These are phyloP conservation scores for Lathamus discolor DNA, from an alignment of 2,113 vertebrate genomes.

Conservation along the genomic window DNA sequence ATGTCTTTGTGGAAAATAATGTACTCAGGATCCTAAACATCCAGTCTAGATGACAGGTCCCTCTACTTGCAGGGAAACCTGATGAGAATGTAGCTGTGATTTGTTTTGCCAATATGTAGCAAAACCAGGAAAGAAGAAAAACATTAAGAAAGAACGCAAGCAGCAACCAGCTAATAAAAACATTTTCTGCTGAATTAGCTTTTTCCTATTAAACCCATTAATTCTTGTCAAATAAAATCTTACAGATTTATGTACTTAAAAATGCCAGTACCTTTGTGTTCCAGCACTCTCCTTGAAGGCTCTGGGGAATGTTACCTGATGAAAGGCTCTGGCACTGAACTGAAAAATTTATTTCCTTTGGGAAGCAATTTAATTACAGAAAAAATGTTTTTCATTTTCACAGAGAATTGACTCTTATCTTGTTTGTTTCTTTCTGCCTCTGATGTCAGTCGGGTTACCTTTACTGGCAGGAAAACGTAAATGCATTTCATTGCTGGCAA, in stretches of 20 bases:
- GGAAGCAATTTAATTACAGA: constrained; percentile 41
- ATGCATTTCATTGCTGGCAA: constrained; percentile 24
- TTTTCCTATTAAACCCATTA: not conserved
- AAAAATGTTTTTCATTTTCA: constrained; percentile 24
- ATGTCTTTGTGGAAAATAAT: not conserved
- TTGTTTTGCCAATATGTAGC: not conserved
- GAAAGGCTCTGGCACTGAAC: not conserved
- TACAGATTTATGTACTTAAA: not conserved
- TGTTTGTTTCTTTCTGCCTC: constrained; percentile 7
- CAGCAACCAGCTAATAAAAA: not conserved
- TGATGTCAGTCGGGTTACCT: not conserved
- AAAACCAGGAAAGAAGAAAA: not conserved
- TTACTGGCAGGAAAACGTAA: constrained; percentile 27
- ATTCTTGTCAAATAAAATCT: not conserved
- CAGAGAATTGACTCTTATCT: not conserved
- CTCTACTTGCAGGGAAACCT: not conserved
- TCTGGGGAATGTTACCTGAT: not conserved
- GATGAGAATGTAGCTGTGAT: not conserved
- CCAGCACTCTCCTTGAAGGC: not conserved
- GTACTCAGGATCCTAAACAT: not conserved
- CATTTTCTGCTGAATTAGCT: not conserved
- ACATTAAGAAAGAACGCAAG: not conserved
- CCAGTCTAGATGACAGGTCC: not conserved
- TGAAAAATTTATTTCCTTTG: constrained; percentile 36
- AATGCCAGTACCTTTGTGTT: not conserved